Conservation (phyloP, 2,113 vertebrate species). For the Maccullochella peelii region DNA sequence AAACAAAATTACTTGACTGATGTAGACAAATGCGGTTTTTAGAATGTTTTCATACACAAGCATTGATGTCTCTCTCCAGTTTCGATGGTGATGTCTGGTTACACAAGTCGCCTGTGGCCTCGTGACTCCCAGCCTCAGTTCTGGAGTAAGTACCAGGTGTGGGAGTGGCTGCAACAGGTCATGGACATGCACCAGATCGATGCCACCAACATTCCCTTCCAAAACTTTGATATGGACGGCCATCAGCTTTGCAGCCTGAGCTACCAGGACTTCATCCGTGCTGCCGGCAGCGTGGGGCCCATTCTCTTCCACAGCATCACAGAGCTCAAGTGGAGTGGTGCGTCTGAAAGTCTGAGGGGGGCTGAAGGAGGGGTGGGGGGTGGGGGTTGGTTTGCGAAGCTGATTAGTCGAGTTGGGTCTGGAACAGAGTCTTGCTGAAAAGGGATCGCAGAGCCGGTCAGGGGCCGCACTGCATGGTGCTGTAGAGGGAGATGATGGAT, state of each 20-base stretch:
- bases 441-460: slow-evolving; percentile 32
- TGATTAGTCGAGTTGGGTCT: slow-evolving; percentile 37
- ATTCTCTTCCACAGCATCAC: slow-evolving; percentile 92
- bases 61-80: slow-evolving; percentile 52
- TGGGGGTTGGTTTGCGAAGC: too few species aligned
- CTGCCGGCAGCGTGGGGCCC: slow-evolving; percentile 90
- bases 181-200: slow-evolving; percentile 97
- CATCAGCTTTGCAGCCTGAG: slow-evolving; percentile 93
- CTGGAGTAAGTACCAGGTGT: slow-evolving; percentile 98
- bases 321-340: slow-evolving; percentile 94
- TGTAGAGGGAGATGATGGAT: slow-evolving; percentile 57
- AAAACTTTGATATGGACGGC: slow-evolving; percentile 94
- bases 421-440: slow-evolving; percentile 39
- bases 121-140: slow-evolving; percentile 92
- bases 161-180: slow-evolving; percentile 98
- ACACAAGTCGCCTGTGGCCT: slow-evolving; percentile 89
- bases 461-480: slow-evolving; percentile 34
- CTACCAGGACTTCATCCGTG: slow-evolving; percentile 92
- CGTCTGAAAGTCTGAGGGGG: slow-evolving; percentile 29
- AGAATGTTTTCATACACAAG: background rate
- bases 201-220: slow-evolving; percentile 92
- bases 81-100: slow-evolving; percentile 78
- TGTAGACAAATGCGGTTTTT: background rate
- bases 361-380: too few species aligned
- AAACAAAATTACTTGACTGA: background rate